Percentiles rank a stretch among this genome's conserved stretches.
phyloP scores from a whole-genome alignment of 1,140 invertebrate species.

The Zaprionus capensis region DNA sequence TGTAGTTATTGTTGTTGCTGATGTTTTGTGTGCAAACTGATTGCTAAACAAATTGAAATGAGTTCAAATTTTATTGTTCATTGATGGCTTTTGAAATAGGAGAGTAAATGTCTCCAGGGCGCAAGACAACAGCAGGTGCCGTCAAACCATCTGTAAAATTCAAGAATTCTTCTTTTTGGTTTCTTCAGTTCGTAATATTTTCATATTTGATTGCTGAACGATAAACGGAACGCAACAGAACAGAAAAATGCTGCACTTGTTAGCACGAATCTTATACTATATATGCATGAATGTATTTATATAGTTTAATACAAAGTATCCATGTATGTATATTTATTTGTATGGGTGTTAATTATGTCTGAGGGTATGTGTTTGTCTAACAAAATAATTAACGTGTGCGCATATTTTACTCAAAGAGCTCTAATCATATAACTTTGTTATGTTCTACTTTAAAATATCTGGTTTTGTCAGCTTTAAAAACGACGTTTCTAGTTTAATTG shows the following conservation, averaged over 20 bases:
- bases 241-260: conserved; percentile 47
- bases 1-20: conserved; percentile 15
- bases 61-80: conserved; percentile 40
- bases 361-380: background rate
- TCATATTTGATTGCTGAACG: conserved; percentile 34
- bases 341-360: conserved; percentile 7
- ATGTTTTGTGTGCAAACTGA: conserved; percentile 22
- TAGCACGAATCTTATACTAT: conserved; percentile 57
- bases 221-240: conserved; percentile 51
- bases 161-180: conserved; percentile 74
- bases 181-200: conserved; percentile 25
- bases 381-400: conserved; percentile 30
- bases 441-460: conserved; percentile 39
- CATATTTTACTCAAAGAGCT: conserved; percentile 43
- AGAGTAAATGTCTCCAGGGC: conserved; percentile 66
- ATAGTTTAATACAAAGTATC: background rate
- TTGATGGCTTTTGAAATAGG: conserved; percentile 57
- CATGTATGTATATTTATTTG: conserved; percentile 7
- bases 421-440: conserved; percentile 49
- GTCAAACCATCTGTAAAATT: conserved; percentile 78
- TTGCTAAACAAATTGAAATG: conserved; percentile 32
- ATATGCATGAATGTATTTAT: conserved; percentile 4
- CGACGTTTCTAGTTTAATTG: conserved; percentile 28
- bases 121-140: conserved; percentile 72
- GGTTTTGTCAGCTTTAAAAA: conserved; percentile 29